Evolutionary conservation across 2,797 vertebrate genomes (phyloP).

Genomic region (Nannoperca australis): DNA sequence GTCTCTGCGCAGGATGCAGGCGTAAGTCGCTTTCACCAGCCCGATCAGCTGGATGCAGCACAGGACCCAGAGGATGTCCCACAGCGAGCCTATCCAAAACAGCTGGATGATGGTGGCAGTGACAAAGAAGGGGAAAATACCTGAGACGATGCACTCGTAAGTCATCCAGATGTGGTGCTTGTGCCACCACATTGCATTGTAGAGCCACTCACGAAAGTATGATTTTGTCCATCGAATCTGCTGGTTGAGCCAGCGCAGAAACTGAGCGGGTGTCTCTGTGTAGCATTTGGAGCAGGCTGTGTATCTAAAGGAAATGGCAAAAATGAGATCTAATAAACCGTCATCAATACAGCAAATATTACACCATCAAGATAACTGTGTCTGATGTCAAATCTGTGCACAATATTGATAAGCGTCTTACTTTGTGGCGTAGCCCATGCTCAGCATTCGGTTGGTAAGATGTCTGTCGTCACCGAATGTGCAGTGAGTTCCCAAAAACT

Average conservation of each 20-base stretch:
- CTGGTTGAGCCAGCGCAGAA: slow-evolving; percentile 93
- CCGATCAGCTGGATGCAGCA: slow-evolving; percentile 91
- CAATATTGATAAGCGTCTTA: slow-evolving; percentile 71
- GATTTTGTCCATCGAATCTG: slow-evolving; percentile 94
- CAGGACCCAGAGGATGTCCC: slow-evolving; percentile 92
- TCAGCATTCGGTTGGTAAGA: slow-evolving; percentile 93
- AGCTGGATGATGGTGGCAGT: slow-evolving; percentile 90
- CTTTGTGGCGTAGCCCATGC: slow-evolving; percentile 94
- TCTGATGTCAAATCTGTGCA: background rate
- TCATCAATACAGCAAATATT: background rate
- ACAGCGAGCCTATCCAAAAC: slow-evolving; percentile 88
- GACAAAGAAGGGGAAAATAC: slow-evolving; percentile 93
- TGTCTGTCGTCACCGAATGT: slow-evolving; percentile 94
- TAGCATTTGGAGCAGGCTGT: slow-evolving; percentile 90
- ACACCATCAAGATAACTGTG: background rate
- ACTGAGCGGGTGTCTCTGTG: slow-evolving; percentile 90
- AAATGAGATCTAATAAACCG: background rate
- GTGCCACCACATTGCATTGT: slow-evolving; percentile 94
- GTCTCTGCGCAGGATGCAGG: slow-evolving; percentile 85
- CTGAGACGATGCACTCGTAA: slow-evolving; percentile 92
- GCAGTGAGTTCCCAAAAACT: slow-evolving; percentile 91
- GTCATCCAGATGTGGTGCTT: slow-evolving; percentile 95
- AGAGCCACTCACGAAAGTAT: slow-evolving; percentile 93
- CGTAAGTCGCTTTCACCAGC: slow-evolving; percentile 88
- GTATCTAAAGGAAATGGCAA: slow-evolving; percentile 79